Evolutionary conservation across 2,888 invertebrate species (phyloP).

Genomic region (Griposia aprilina): DNA sequence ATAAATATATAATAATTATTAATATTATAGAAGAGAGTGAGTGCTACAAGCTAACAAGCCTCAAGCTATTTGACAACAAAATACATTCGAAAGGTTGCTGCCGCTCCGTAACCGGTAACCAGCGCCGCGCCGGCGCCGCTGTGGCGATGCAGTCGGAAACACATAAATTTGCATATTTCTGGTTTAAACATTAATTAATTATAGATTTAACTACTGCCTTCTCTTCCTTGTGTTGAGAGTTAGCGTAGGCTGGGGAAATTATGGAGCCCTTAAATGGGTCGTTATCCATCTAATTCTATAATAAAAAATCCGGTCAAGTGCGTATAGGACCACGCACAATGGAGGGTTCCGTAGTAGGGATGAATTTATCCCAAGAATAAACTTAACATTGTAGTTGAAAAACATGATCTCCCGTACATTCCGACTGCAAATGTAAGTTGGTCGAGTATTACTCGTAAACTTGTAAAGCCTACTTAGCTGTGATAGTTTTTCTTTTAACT

Average conservation of each 20-base stretch:
- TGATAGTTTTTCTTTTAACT: too few relatives aligned
- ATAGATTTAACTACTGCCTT: not conserved
- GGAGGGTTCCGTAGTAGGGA: too few relatives aligned
- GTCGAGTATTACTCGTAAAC: too few relatives aligned
- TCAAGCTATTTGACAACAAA: not conserved
- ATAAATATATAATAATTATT: too few relatives aligned
- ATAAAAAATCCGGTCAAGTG: too few relatives aligned
- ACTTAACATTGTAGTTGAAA: too few relatives aligned
- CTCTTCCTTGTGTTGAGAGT: slow-evolving; percentile 5
- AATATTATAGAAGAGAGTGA: too few relatives aligned
- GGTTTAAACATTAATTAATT: slow-evolving; percentile 17
- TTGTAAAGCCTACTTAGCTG: too few relatives aligned
- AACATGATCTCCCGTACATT: too few relatives aligned
- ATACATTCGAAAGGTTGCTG: slow-evolving; percentile 6
- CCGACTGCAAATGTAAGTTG: too few relatives aligned
- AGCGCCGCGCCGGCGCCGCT: slow-evolving; percentile 35
- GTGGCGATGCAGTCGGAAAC: slow-evolving; percentile 40
- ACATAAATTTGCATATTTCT: slow-evolving; percentile 54
- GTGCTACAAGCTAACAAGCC: not conserved
- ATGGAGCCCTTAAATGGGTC: not conserved
- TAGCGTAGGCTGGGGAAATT: slow-evolving; percentile 6
- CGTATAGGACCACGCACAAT: too few relatives aligned
- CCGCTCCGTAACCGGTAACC: slow-evolving; percentile 7
- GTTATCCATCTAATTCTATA: not conserved
- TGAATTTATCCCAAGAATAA: too few relatives aligned